Conservation (phyloP, 2,797 vertebrate genomes). For the Pitangus sulphuratus region DNA sequence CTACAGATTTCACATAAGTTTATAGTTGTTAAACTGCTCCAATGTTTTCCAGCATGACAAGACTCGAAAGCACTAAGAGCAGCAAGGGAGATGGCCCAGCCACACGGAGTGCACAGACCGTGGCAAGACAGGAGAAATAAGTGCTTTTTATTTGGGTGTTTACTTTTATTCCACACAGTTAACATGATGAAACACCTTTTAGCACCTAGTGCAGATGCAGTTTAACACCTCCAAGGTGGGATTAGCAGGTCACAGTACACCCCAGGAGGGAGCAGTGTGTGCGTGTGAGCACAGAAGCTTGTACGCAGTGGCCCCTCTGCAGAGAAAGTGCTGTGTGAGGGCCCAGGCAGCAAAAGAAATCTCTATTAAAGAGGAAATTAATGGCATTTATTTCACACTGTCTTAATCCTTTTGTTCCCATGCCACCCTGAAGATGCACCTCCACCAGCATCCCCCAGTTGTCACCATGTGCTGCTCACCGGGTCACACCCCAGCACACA, state of each 20-base stretch:
- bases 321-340: not conserved
- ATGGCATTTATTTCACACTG: not conserved
- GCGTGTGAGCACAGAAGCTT: not conserved
- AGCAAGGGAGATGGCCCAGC: not conserved
- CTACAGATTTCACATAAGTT: not conserved
- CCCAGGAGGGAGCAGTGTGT: not conserved
- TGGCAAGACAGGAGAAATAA: not conserved
- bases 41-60: not conserved
- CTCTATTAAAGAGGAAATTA: not conserved
- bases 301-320: not conserved
- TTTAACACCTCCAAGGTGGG: conserved; percentile 33
- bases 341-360: not conserved
- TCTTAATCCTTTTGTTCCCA: not conserved
- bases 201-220: conserved; percentile 40
- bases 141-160: not conserved
- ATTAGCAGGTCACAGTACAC: not conserved
- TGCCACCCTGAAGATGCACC: not conserved
- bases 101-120: not conserved
- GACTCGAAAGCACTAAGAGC: not conserved
- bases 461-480: not conserved
- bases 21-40: not conserved
- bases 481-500: accelerated
- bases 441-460: not conserved
- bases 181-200: conserved; percentile 38
- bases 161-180: not conserved